Evolutionary conservation across 2,888 invertebrate genomes (phyloP), one percentile per base, ranked within the genome.

Genomic region (Melinaea menophilus): DNA sequence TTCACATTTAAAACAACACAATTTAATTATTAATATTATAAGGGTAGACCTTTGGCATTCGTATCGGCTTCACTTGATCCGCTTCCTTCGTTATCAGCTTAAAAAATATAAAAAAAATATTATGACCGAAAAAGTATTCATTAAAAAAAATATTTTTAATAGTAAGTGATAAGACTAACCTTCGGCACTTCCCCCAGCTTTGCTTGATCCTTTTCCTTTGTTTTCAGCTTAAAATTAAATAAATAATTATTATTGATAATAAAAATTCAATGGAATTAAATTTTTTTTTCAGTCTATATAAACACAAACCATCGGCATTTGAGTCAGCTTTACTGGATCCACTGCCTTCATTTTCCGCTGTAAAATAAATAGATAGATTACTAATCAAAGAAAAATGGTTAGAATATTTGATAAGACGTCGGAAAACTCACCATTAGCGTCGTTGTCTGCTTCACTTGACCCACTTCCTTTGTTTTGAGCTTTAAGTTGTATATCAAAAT

Each of bases 11-110:
- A 35, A 13, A 35, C 5, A 35, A 35, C 22, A 22, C 22, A 12
- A 56, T 7, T 35, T 37, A 37, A 2, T 5, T 37, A 2, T 37
- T 37, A 37, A 2, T 37, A 37, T 37, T 37, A 37, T 5, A 37
- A 37, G 5, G 4, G 13, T 45, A 37, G 0, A 37, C 37, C 37
- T 5, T 37, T 37, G 5, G 4, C 37, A 37, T 37, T 37, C 0
- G 37, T 5, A 37, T 37, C 5, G 37, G 37, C 37, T 37, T 5
- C 37, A 5, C 37, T 37, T 7, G 56, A 48, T 33, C 61, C 61
- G 34, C 37, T 35, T 13, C 56, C 61, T 4, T n/a, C 35, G 12
- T 35, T 61, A 34, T 56, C 35, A 55, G 61, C 61, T 61, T n/a
- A 31, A 22, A 13, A 34, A 11, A 47, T 22, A n/a, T 22, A 22